These are phyloP conservation scores for Sebastes trivittatus DNA, from an alignment of 2,797 vertebrate species.

Conservation along the genomic window DNA sequence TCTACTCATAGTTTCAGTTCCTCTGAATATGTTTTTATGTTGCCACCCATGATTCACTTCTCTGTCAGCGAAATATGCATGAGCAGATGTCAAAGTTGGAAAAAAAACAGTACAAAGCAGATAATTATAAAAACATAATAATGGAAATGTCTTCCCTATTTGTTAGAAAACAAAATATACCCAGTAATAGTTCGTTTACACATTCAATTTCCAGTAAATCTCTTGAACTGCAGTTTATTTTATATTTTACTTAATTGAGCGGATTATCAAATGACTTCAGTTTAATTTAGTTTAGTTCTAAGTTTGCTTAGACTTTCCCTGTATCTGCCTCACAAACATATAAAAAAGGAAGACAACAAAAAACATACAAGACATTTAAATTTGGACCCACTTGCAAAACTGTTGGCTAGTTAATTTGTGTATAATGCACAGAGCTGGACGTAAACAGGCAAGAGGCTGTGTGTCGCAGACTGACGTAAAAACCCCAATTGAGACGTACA, in stretches of 20 bases:
- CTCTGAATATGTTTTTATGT: background rate
- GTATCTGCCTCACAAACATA: background rate
- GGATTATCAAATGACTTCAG: background rate
- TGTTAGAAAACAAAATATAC: background rate
- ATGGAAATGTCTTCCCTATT: background rate
- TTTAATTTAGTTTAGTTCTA: background rate
- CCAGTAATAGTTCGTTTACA: background rate
- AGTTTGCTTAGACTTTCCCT: background rate
- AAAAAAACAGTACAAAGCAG: background rate
- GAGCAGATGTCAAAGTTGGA: background rate
- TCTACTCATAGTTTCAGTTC: conserved; percentile 22
- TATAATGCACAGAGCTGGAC: rapidly evolving
- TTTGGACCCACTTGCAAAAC: no score
- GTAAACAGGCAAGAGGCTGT: no score
- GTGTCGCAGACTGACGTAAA: rapidly evolving
- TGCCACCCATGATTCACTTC: background rate
- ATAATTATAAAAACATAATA: background rate
- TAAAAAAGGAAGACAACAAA: background rate
- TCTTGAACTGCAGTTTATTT: background rate
- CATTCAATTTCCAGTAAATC: background rate
- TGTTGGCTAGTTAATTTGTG: no score
- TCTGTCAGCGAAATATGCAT: background rate
- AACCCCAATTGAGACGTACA: no score
- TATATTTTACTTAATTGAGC: background rate
- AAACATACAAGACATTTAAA: background rate